Percentiles rank a stretch among this genome's conserved stretches.
phyloP scores from a whole-genome alignment of 2,797 vertebrate genomes.

The Rousettus madagascariensis region DNA sequence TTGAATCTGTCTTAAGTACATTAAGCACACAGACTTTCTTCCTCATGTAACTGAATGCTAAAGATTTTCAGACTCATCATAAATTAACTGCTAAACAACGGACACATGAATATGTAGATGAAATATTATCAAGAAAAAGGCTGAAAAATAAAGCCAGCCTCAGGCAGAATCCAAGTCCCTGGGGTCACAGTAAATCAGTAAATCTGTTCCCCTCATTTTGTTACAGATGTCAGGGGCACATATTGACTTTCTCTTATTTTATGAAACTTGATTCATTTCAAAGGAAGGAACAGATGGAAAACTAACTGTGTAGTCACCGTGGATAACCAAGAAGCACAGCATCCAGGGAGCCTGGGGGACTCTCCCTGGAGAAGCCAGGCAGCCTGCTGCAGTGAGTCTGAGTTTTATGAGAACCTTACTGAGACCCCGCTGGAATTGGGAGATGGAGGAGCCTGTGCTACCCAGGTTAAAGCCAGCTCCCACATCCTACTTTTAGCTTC shows the following conservation, averaged over 20 bases:
- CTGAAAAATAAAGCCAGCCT: not conserved
- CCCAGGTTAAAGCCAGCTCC: not conserved
- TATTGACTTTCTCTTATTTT: not conserved
- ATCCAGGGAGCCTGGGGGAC: not conserved
- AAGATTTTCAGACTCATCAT: not conserved
- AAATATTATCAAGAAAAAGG: not conserved
- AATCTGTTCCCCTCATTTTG: not conserved
- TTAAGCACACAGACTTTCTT: not conserved
- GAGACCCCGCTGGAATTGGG: not conserved
- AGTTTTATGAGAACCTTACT: not conserved
- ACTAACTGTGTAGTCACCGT: conserved; percentile 35
- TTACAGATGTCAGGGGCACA: not conserved
- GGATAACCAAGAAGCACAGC: not conserved
- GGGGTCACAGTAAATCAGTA: not conserved
- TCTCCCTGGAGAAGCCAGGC: not conserved
- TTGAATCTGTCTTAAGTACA: not conserved
- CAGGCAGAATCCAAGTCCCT: not conserved
- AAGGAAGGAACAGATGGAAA: conserved; percentile 61
- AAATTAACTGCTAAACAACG: not conserved
- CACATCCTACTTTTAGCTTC: not conserved
- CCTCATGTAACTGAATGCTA: not conserved
- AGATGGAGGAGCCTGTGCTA: not conserved
- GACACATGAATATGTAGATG: not conserved
- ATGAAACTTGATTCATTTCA: conserved; percentile 43
- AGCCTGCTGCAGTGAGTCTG: not conserved